Percentiles rank a stretch among this genome's conserved stretches.
phyloP scores from a whole-genome alignment of 2,113 vertebrate species.

The Cottus gobio region DNA sequence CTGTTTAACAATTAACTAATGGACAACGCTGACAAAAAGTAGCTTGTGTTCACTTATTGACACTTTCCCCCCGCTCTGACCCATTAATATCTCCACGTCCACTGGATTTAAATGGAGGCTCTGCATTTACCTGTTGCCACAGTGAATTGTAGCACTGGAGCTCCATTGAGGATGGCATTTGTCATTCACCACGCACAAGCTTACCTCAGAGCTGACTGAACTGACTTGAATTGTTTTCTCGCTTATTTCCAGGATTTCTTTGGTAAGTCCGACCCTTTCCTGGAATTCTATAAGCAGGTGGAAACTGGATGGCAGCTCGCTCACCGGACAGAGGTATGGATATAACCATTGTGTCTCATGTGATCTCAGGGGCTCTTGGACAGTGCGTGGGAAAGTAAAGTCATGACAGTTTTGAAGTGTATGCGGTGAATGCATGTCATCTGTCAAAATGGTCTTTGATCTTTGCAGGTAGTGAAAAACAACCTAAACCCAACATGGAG shows the following conservation, averaged over 20 bases:
- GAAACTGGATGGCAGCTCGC: slow-evolving; percentile 95
- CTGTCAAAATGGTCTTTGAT: background rate
- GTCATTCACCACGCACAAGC: background rate
- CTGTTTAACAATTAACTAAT: background rate
- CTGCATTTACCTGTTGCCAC: background rate
- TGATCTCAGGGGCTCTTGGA: background rate
- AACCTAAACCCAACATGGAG: slow-evolving; percentile 94
- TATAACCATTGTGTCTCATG: too few relatives aligned
- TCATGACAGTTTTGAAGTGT: background rate
- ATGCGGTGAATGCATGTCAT: background rate
- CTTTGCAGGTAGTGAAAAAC: slow-evolving; percentile 91
- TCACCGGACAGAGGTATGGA: slow-evolving; percentile 93
- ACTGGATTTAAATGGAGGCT: background rate
- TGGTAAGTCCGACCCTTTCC: slow-evolving; percentile 97
- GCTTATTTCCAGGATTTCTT: slow-evolving; percentile 89
- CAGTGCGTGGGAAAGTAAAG: background rate
- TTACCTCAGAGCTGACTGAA: background rate
- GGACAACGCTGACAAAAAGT: background rate
- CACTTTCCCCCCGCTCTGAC: too few relatives aligned
- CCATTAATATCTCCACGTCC: background rate
- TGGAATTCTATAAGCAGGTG: slow-evolving; percentile 93
- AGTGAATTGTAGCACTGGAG: background rate
- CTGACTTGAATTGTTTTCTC: background rate
- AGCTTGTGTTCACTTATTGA: too few relatives aligned
- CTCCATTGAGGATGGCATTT: background rate